Conservation (phyloP, 2,113 vertebrate species). For the Menura novaehollandiae region DNA sequence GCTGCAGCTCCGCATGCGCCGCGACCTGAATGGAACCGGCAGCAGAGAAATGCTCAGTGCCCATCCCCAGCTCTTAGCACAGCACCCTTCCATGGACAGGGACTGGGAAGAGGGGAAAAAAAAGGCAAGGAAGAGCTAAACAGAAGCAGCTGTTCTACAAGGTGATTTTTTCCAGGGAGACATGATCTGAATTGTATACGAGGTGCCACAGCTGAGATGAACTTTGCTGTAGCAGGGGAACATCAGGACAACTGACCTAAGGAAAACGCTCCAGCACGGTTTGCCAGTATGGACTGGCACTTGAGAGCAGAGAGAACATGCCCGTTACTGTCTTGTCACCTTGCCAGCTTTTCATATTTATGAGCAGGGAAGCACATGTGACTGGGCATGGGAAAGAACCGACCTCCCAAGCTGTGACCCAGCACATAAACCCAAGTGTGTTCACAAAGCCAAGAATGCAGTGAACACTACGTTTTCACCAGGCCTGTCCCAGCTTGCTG, state of each 20-base stretch:
- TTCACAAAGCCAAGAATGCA: background rate
- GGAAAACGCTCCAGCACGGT: rapidly evolving
- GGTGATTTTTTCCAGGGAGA: background rate
- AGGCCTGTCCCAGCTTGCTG: background rate
- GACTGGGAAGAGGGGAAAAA: background rate
- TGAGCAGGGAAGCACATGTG: background rate
- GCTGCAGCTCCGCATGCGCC: background rate
- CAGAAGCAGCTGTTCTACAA: background rate
- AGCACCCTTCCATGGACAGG: background rate
- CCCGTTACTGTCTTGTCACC: background rate
- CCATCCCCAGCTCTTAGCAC: background rate
- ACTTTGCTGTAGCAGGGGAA: background rate
- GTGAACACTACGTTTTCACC: rapidly evolving
- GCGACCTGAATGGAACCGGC: background rate
- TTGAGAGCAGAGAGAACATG: background rate
- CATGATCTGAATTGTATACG: background rate
- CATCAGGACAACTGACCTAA: background rate
- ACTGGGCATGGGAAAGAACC: background rate
- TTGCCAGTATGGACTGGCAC: background rate
- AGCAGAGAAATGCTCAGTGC: background rate
- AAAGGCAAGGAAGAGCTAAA: background rate
- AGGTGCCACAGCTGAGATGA: background rate
- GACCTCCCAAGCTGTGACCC: background rate
- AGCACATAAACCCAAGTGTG: background rate
- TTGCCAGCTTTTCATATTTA: background rate